Base-by-base conservation (phyloP, 2,797 vertebrate species). In the Lacerta agilis region DNA sequence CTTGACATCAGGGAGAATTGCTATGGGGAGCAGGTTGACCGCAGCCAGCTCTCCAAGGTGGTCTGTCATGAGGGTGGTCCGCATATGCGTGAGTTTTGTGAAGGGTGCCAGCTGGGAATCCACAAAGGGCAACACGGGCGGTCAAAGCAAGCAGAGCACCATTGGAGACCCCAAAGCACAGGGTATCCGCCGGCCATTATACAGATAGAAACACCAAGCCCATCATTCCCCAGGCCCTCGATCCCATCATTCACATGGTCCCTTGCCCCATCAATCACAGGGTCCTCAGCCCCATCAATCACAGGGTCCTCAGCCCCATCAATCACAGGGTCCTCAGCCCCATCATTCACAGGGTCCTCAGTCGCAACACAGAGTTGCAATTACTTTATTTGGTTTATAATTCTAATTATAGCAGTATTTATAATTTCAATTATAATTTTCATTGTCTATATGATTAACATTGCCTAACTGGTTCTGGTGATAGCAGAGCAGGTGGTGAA, bases 101-200 rank as follows among this genome's bases (percentile, higher is more conserved):
- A 96, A 84, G 95, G 94, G 73, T 96, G 95, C 86, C 87, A 90
- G 66, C 91, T 94, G 41, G 95, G 95, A 82, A 95, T 95, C 78
- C 94, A 94, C 91, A 92, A 94, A 82, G 82, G 90, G 64, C 87
- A 43, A 18, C 61, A 43, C 1, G 38, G 25, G 5, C 8, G 36
- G 38, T 27, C 13, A 29, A 15, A 15, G 4, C 9, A 2, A 29
- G 33, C 73, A 58, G 8, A 3, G 7, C 18, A 13, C n/a, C 6
- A 29, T 33, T 43, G 80, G 67, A 18, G 81, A 4, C 18, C 41
- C 9, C 41, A 71, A 49, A 20, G 17, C 17, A 18, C 66, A 71
- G 18, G 11, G 61, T 17, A 27, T 82, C 29, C 38, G 4, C 36
- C 10, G 20, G 3, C 25, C 2, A 5, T 78, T 17, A 17, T 29